Evolutionary conservation across 2,888 invertebrate species (phyloP), one percentile per base, ranked within the genome.

Genomic region (Brachynemurus nebulosus): DNA sequence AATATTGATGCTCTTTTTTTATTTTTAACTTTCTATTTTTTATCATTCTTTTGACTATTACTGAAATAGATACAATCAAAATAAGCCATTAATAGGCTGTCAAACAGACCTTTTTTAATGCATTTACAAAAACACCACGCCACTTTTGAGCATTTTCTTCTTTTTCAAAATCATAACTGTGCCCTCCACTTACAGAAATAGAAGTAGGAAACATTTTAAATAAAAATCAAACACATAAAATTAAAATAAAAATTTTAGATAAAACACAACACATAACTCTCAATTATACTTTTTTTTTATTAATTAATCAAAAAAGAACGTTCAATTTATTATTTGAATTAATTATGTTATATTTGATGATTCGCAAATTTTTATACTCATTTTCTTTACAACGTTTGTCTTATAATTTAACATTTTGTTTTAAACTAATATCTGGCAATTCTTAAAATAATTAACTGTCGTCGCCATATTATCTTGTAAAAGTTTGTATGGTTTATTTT

Each of bases 71-170:
- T n/a, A 44, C 18, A 39, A 44, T 6, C 7, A 25, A 44, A 45
- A 40, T 41, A 35, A 23, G 35, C 38, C 44, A 42, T 42, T 21
- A 44, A 16, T 40, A 35, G 18, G 20, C 12, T 30, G 9, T 23
- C 4, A 37, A 47, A 48, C 65, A 65, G 69, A 91, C 91, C 82
- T 86, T 88, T 66, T 81, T 80, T 58, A 95, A 73, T 41, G 91
- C 81, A 59, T 76, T 79, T 61, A 86, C 79, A 66, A 95, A 85
- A 53, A 93, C 72, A 52, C 91, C 90, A 61, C 82, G 85, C 93
- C 93, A 95, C 76, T 91, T 91, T 55, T 78, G 76, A 56, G 78
- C 78, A 69, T 90, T 91, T 66, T 90, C 90, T 61, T 81, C 82
- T 64, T 85, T 85, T 63, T 79, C 78, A 68, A 90, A 91, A 72